Evolutionary conservation across 2,888 invertebrate genomes (phyloP), one percentile per base, ranked within the genome.

Genomic region (Hypomecis punctinalis): DNA sequence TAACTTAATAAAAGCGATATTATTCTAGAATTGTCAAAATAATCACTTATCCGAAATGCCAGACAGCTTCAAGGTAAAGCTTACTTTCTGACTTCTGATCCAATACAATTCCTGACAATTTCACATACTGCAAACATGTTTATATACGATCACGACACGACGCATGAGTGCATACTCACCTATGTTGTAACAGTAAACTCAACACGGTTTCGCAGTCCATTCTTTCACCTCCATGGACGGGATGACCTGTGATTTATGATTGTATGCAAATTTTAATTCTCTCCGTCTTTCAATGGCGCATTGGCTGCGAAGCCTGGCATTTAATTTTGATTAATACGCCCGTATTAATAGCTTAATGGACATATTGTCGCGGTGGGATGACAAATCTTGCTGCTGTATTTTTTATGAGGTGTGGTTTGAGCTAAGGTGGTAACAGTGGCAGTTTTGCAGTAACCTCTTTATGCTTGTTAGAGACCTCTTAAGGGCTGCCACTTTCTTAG

Each of bases 201-300:
- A 11, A 39, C 13, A 5, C 9, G 40, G 13, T 1, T 51, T 51
- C 49, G 6, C 52, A 23, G 40, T 23, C 52, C 5, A 42, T 51
- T 39, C 11, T 0, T 9, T 11, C 7, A 11, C 7, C 7, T 11
- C 33, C 52, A 6, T 5, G 23, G 37, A 10, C 40, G n/a, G 47
- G 47, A 40, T 46, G 56, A 36, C 48, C 11, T 37, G 63, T 69
- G 72, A 72, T 74, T 72, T 66, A 73, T 72, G 71, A 76, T 75
- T 75, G 75, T 76, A 76, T 76, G 73, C 70, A 71, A 76, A 76
- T 75, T 63, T 63, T 55, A 64, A 70, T 65, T 67, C 66, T 57
- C 59, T 67, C 63, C 55, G 61, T 66, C 57, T 63, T 66, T 62
- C 69, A 64, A 67, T 64, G 46, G 67, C 35, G 45, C 37, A 36